Conservation (phyloP, 1,140 invertebrate genomes). For the Zaprionus ghesquierei region DNA sequence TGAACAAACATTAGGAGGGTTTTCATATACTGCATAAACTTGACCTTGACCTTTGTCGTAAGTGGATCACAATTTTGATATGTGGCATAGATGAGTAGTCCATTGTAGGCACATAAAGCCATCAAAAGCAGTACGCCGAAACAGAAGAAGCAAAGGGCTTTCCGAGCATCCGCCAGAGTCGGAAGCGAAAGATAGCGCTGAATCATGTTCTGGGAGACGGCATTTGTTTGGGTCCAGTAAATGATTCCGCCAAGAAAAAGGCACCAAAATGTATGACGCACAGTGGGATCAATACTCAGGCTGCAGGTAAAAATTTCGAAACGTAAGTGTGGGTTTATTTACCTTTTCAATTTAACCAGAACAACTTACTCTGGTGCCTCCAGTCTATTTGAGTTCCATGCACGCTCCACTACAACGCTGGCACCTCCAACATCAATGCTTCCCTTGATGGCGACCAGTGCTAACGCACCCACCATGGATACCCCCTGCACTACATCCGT, state of each 20-base stretch:
- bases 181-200: slow-evolving; percentile 88
- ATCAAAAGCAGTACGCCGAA: slow-evolving; percentile 84
- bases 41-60: slow-evolving; percentile 83
- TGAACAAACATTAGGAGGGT: background rate
- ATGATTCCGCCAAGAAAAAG: slow-evolving; percentile 90
- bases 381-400: slow-evolving; percentile 75
- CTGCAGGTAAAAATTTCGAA: slow-evolving; percentile 80
- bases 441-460: slow-evolving; percentile 88
- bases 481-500: slow-evolving; percentile 92
- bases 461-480: slow-evolving; percentile 89
- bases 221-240: slow-evolving; percentile 89
- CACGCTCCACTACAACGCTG: slow-evolving; percentile 84
- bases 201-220: slow-evolving; percentile 91
- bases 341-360: background rate
- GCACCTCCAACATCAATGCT: slow-evolving; percentile 86
- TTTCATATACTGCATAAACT: background rate
- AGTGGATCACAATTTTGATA: slow-evolving; percentile 90
- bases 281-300: slow-evolving; percentile 88
- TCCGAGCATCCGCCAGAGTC: slow-evolving; percentile 85
- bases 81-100: slow-evolving; percentile 89
- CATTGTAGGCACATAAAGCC: slow-evolving; percentile 86
- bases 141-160: slow-evolving; percentile 86
- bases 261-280: slow-evolving; percentile 91
- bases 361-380: slow-evolving; percentile 70
- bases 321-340: background rate